Conservation (phyloP, 1,140 invertebrate genomes). For the Arion vulgaris region DNA sequence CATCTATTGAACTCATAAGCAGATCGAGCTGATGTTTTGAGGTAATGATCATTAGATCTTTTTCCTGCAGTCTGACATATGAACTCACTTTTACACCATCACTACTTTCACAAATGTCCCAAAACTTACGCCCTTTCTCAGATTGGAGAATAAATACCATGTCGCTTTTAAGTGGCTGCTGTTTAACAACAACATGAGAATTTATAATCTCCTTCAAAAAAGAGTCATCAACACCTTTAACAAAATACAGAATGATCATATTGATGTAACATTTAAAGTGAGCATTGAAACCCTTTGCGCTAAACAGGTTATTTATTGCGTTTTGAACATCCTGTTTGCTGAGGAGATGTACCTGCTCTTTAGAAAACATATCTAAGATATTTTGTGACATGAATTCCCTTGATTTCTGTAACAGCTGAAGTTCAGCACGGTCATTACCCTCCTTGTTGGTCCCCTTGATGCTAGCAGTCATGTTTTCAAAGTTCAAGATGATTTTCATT, state of each 20-base stretch:
- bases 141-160: neutral
- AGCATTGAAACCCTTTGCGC: neutral
- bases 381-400: neutral
- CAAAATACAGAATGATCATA: neutral
- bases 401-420: neutral
- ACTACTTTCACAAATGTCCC: neutral
- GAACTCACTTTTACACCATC: neutral
- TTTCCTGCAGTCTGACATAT: neutral
- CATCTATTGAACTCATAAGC: neutral
- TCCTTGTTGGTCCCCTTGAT: neutral
- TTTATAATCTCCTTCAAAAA: neutral
- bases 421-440: neutral
- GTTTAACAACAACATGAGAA: neutral
- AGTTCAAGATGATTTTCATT: neutral
- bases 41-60: neutral
- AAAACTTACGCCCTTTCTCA: conserved; percentile 14
- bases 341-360: neutral
- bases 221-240: neutral
- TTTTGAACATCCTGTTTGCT: conserved; percentile 2
- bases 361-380: neutral
- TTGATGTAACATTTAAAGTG: neutral
- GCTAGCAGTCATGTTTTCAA: neutral
- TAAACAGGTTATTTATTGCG: neutral
- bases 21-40: neutral
- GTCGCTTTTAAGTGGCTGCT: neutral